Conservation (phyloP, 2,888 invertebrate species). For the Caenorhabditis afra region DNA sequence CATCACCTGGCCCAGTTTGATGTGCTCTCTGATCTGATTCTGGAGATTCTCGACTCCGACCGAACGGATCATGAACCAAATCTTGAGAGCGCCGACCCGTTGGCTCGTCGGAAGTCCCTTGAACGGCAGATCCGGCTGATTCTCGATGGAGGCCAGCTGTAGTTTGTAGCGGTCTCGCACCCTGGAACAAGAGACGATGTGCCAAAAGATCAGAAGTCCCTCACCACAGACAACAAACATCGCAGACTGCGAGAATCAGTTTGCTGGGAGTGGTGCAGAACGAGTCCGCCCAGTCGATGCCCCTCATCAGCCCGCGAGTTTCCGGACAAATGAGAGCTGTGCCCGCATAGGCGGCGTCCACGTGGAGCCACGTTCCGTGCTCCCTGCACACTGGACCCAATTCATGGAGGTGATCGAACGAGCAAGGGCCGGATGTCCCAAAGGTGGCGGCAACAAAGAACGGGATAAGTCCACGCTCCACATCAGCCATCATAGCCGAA, state of each 20-base stretch:
- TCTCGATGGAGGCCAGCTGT: constrained; percentile 37
- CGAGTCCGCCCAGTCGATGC: constrained; percentile 54
- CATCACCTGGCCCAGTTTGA: constrained; percentile 40
- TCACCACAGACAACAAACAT: constrained; percentile 55
- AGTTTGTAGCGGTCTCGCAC: constrained; percentile 50
- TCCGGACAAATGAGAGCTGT: constrained; percentile 56
- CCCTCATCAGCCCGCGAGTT: constrained; percentile 48
- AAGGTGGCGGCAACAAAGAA: constrained; percentile 56
- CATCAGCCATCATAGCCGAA: constrained; percentile 44
- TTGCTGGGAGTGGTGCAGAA: constrained; percentile 54
- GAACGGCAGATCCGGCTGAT: constrained; percentile 33
- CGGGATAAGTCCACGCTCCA: constrained; percentile 42
- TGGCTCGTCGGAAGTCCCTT: constrained; percentile 53
- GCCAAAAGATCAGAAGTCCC: background rate
- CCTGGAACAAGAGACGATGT: constrained; percentile 13
- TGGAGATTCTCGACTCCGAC: constrained; percentile 53
- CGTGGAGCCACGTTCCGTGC: constrained; percentile 52
- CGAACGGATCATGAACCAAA: constrained; percentile 54
- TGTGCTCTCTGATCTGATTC: constrained; percentile 56
- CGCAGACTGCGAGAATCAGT: constrained; percentile 45
- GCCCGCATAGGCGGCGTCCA: constrained; percentile 56
- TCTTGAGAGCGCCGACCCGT: constrained; percentile 45
- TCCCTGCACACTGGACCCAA: constrained; percentile 55
- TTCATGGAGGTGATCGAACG: constrained; percentile 52
- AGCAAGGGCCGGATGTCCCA: constrained; percentile 55